Evolutionary conservation across 1,140 invertebrate species (phyloP), one percentile per base, ranked within the genome.

Genomic region (Ceratoteleas bidentatus): DNA sequence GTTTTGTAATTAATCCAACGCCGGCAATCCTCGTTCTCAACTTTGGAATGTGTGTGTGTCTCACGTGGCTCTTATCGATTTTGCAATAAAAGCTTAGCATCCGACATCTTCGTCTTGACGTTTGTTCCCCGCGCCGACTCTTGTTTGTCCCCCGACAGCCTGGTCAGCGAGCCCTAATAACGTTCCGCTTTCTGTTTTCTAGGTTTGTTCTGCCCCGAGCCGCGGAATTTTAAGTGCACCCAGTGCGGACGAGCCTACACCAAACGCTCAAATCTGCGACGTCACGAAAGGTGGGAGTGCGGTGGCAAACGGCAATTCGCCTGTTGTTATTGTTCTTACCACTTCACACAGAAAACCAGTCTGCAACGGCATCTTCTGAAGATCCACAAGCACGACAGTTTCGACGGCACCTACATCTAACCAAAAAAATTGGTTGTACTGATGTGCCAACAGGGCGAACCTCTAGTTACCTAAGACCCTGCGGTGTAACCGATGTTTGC

Each of bases 251-350:
- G 88, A 16, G 45, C 65, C 16, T 91, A 90, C 78, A 87, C 86
- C 32, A 85, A 83, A 70, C 76, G 69, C n/a, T 87, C 74, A 6
- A 91, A 91, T 64, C 83, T 90, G 32, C 57, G 81, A 11, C 80
- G 89, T 9, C 90, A 92, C 74, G 73, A 86, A 47, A 90, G 84
- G 9, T 90, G 85, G 75, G 90, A 92, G 56, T 92, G 91, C 77
- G 90, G 90, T 11, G 88, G 88, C 24, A 86, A 87, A 62, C 83
- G 88, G 24, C 54, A 74, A 53, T 91, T 91, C 75, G 54, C 76
- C 7, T 92, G 91, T 82, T 74, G 54, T 54, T 87, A 87, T 79
- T 91, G 91, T 75, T 75, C 62, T 61, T 86, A 87, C 64, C 77
- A 81, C 60, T 90, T 89, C 58, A 91, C 89, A 14, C 88, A 89